Evolutionary conservation across 2,888 invertebrate species (phyloP).

Genomic region (Leptinotarsa haldemani): DNA sequence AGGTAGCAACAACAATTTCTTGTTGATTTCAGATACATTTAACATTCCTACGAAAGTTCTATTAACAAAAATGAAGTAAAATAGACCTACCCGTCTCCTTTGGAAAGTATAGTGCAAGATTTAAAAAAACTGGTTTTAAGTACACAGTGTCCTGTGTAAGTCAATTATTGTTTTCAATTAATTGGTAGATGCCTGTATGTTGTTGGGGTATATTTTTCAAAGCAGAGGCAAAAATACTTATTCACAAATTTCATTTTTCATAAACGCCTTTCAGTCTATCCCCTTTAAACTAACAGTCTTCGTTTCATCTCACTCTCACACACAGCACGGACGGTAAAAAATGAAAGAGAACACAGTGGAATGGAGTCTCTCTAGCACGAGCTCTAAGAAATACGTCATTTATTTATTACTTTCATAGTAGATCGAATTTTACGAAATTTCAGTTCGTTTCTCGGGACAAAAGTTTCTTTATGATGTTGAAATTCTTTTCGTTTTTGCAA

Average conservation of each 20-base stretch:
- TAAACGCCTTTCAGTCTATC: constrained; percentile 53
- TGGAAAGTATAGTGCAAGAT: no score
- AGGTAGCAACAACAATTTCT: no score
- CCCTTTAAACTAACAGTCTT: constrained; percentile 63
- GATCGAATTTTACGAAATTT: constrained; percentile 14
- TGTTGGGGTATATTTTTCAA: not conserved
- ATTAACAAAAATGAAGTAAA: no score
- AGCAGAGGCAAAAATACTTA: constrained; percentile 8
- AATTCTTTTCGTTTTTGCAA: constrained; percentile 9
- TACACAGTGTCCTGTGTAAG: not conserved
- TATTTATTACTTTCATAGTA: constrained; percentile 39
- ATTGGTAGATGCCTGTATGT: not conserved
- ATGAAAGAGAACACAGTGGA: constrained; percentile 55
- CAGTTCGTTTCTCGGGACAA: not conserved
- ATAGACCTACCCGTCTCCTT: no score
- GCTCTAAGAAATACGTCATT: constrained; percentile 47
- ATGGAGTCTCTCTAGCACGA: constrained; percentile 47
- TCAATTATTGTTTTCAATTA: not conserved
- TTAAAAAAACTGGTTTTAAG: no score
- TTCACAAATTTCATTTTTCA: constrained; percentile 28
- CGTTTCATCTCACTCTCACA: constrained; percentile 54
- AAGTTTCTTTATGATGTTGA: not conserved
- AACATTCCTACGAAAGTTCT: no score
- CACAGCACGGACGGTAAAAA: constrained; percentile 49
- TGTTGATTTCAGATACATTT: no score